Evolutionary conservation across 2,888 invertebrate genomes (phyloP).

Genomic region (Caradrina kadenii): DNA sequence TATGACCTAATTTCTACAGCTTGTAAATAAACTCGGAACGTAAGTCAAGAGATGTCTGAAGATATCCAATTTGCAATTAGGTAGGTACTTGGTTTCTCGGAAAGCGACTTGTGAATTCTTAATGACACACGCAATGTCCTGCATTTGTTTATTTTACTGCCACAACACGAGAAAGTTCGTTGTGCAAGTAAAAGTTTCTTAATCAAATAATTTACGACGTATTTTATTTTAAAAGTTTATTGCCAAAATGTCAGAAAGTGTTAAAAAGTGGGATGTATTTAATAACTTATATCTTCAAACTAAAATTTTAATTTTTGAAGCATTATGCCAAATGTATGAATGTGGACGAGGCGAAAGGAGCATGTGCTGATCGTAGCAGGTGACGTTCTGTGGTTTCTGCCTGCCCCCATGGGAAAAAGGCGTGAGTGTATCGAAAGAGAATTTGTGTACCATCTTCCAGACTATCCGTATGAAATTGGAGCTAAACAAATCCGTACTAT

Average conservation of each 20-base stretch:
- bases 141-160: slow-evolving; percentile 39
- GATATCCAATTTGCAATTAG: slow-evolving; percentile 38
- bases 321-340: no score
- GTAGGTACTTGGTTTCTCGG: slow-evolving; percentile 23
- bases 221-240: slow-evolving; percentile 55
- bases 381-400: no score
- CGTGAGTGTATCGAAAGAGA: no score
- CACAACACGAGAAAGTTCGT: slow-evolving; percentile 43
- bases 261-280: slow-evolving; percentile 30
- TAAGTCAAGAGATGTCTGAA: slow-evolving; percentile 15
- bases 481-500: no score
- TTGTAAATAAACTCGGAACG: slow-evolving; percentile 3
- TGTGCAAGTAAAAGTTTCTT: slow-evolving; percentile 33
- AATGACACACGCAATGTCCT: slow-evolving; percentile 38
- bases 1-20: not conserved
- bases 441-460: not conserved
- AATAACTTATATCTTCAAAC: not conserved
- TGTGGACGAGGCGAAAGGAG: no score
- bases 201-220: slow-evolving; percentile 44
- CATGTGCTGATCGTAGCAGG: no score
- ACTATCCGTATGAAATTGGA: not conserved
- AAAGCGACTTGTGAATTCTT: slow-evolving; percentile 29
- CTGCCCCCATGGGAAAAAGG: no score
- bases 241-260: slow-evolving; percentile 35
- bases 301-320: not conserved